Conservation (phyloP, 2,888 invertebrate species). For the Megalurothrips usitatus region DNA sequence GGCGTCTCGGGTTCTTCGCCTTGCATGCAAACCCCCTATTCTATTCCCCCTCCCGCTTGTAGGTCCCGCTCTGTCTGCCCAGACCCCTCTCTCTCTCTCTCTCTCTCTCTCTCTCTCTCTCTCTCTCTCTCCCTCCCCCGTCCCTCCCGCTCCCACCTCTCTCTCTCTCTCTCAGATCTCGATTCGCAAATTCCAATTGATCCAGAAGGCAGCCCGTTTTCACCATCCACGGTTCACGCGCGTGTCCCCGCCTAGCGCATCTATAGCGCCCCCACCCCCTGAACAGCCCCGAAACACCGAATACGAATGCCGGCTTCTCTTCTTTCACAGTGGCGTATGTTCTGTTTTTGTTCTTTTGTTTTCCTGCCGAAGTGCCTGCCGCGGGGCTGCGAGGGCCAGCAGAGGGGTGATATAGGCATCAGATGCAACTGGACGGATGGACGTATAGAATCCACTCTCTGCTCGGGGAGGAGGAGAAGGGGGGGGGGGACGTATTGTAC, state of each 20-base stretch:
- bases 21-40: background rate
- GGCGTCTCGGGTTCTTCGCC: background rate
- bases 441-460: too few species aligned
- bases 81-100: too few species aligned
- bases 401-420: too few species aligned
- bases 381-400: too few species aligned
- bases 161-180: background rate
- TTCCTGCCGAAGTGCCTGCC: too few species aligned
- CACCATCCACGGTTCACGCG: background rate
- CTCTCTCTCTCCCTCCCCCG: background rate
- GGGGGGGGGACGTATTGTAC: background rate
- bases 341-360: background rate
- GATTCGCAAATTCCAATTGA: conserved; percentile 25
- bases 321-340: background rate
- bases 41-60: too few species aligned
- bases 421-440: too few species aligned
- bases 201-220: background rate
- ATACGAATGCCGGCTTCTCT: too few species aligned
- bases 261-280: background rate
- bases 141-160: background rate
- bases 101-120: too few species aligned
- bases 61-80: too few species aligned
- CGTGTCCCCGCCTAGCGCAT: background rate
- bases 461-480: background rate
- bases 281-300: background rate